Evolutionary conservation across 2,888 invertebrate genomes (phyloP), one percentile per base, ranked within the genome.

Genomic region (Drosophila neoperkinsi): DNA sequence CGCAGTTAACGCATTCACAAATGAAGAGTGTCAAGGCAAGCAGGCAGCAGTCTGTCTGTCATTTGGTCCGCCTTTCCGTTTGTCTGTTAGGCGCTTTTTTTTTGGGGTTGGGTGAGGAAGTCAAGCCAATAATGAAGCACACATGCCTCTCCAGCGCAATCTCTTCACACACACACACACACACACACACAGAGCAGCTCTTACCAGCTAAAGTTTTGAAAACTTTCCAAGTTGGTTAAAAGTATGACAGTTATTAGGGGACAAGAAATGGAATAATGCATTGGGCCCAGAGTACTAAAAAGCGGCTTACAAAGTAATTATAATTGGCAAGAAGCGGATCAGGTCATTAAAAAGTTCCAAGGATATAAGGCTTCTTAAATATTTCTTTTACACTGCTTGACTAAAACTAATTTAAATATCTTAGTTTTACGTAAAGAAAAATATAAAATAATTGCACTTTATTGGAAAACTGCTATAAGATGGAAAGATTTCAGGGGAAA

Each of bases 11-110:
- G 87, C 84, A 87, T 89, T 85, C 85, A 85, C 77, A 90, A 88
- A 88, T 88, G 86, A 90, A 88, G 90, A 90, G 88, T 88, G 90
- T 88, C 88, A 88, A 90, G 88, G 90, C 84, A 85, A 82, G 68
- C 63, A 63, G 79, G 46, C 66, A 67, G 36, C 36, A 52, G 53
- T 36, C 52, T 51, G 56, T 61, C 67, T 41, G 60, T 62, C 63
- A 36, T 51, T 59, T 58, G 21, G 68, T 49, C 63, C 49, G 36
- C 34, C 25, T 63, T 43, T 52, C 78, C 46, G 64, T 71, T 64
- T 75, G 71, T 70, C 71, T 75, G 62, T 59, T 70, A 56, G 75
- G 65, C 80, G 72, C 25, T 77, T 64, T 71, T 66, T 76, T 56
- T 62, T 68, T 66, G 52, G 30, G 49, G 55, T 30, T 0, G 31